A percentile compares a stretch with the other conserved stretches of the same genome.
phyloP scores from a whole-genome alignment of 2,888 invertebrate genomes.

The Parnassius apollo region DNA sequence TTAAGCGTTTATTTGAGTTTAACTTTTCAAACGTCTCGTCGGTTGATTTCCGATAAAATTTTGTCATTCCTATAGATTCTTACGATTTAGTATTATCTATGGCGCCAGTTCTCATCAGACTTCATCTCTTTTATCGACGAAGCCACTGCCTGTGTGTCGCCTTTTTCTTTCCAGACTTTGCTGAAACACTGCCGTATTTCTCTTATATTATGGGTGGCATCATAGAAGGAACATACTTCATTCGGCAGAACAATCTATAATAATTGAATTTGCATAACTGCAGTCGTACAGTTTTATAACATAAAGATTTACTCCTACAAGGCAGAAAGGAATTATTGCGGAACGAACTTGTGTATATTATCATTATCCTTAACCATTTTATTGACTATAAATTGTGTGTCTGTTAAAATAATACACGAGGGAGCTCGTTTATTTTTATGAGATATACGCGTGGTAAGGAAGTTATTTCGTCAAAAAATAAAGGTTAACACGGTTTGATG shows the following conservation, averaged over 20 bases:
- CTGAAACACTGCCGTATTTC: too few relatives aligned
- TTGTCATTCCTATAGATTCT: too few relatives aligned
- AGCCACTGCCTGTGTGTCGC: too few relatives aligned
- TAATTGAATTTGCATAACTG: slow-evolving; percentile 61
- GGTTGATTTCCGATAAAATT: too few relatives aligned
- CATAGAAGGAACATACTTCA: slow-evolving; percentile 10
- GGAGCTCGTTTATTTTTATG: slow-evolving; percentile 31
- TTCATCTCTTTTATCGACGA: too few relatives aligned
- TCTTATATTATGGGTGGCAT: neutral
- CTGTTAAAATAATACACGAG: slow-evolving; percentile 39
- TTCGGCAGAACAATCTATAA: slow-evolving; percentile 27
- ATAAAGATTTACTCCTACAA: slow-evolving; percentile 54
- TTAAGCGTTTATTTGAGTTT: too few relatives aligned
- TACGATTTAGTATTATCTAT: too few relatives aligned
- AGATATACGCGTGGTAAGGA: slow-evolving; percentile 5
- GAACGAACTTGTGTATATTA: slow-evolving; percentile 39
- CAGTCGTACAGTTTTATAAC: slow-evolving; percentile 50
- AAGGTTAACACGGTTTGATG: neutral
- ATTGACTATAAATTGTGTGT: slow-evolving; percentile 48
- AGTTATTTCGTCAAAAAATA: slow-evolving; percentile 1
- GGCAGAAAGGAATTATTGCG: slow-evolving; percentile 48
- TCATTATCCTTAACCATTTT: slow-evolving; percentile 53
- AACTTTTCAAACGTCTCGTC: too few relatives aligned
- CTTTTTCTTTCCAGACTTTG: too few relatives aligned
- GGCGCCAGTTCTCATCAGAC: too few relatives aligned